Base-by-base conservation (phyloP, 2,888 invertebrate species). In the Toxonevra muliebris region DNA sequence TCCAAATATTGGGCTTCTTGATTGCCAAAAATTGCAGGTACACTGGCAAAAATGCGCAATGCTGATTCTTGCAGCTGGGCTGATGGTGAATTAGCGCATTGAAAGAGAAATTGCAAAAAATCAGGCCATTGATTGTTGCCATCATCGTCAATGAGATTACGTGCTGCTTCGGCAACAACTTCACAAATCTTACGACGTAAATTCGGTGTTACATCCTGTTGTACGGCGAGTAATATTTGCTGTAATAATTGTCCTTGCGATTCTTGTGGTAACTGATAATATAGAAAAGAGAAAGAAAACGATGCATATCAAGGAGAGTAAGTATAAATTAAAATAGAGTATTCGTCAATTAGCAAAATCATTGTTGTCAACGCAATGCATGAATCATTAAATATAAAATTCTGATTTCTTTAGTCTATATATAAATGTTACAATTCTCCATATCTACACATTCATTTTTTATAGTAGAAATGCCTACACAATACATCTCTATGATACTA, bases 91-190 rank as follows among this genome's bases (percentile, higher is more conserved):
- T 91, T 93, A 61, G 96, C 96, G 86, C 96, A 96, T 83, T 96
- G 94, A 86, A 98, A 98, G 80, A 99, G 88, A 84, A 97, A 98
- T 85, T 92, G 92, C 73, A 99, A 88, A 82, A 98, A 95, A 84
- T 98, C 97, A 11, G 96, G 96, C 98, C 98, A 98, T 75, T 92
- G 92, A 86, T 97, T 97, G 82, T 94, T 95, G 61, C 97, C 96
- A 82, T 96, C 96, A 77, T 97, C 97, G 80, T 97, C 97, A 74
- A 98, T 92, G 73, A 96, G 89, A 87, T 96, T 97, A 79, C 97
- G 89, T 7, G 97, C 97, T 61, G 97, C 89, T 87, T 99, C 98
- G n/a, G 98, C 94, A 48, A 94, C 93, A 63, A 97, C 93, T 85
- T 99, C 98, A 84, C 97, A 97, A 58, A 97, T 91, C 88, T 98